Conservation (phyloP, 2,888 invertebrate species). For the Macroteleia sp. region DNA sequence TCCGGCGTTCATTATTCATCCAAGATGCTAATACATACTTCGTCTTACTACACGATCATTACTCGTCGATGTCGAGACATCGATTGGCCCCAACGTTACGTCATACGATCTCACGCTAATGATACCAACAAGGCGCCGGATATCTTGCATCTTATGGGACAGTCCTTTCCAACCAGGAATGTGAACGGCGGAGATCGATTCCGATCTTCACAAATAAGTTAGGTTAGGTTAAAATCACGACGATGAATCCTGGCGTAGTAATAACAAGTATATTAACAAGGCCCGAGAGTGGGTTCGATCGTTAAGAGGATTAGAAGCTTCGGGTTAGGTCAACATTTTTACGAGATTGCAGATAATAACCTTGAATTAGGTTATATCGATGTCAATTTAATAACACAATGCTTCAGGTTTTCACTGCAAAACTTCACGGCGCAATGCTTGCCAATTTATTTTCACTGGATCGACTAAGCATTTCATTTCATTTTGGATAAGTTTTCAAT, state of each 20-base stretch:
- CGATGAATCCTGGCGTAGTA: conserved; percentile 47
- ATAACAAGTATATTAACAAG: conserved; percentile 63
- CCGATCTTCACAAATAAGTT: conserved; percentile 60
- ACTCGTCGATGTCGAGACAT: conserved; percentile 75
- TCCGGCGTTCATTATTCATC: conserved; percentile 69
- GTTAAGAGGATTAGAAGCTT: conserved; percentile 41
- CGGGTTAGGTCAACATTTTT: conserved; percentile 56
- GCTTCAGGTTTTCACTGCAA: conserved; percentile 1
- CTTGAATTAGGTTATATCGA: conserved; percentile 58
- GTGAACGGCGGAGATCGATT: conserved; percentile 53
- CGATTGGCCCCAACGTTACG: conserved; percentile 78
- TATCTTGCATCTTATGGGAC: conserved; percentile 74
- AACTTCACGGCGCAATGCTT: neutral
- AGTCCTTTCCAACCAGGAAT: conserved; percentile 62
- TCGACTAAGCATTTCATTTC: too few relatives aligned
- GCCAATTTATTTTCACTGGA: too few relatives aligned
- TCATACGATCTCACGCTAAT: conserved; percentile 82
- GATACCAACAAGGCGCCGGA: conserved; percentile 80
- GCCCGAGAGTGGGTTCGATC: conserved; percentile 30
- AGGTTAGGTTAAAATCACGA: conserved; percentile 57
- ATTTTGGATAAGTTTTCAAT: too few relatives aligned
- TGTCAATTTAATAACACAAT: conserved; percentile 50
- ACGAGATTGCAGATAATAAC: conserved; percentile 48
- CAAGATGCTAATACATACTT: conserved; percentile 78
- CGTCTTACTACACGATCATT: conserved; percentile 77